Conservation (phyloP, 2,797 vertebrate genomes). For the Leucoraja ocellata region DNA sequence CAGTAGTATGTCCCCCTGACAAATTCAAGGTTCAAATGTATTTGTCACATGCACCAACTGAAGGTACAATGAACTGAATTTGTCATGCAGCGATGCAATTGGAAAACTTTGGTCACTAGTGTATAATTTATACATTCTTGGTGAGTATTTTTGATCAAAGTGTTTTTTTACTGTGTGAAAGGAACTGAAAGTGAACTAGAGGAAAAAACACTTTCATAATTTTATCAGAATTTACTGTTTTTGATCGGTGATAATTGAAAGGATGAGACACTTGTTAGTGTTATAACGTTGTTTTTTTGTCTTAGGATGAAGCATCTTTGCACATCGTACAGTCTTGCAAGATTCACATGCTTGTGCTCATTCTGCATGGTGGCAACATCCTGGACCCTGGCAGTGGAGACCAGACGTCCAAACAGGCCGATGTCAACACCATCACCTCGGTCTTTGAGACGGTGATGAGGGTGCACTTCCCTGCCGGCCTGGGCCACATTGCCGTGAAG, state of each 20-base stretch:
- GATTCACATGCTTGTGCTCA: constrained; percentile 83
- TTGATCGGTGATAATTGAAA: no score
- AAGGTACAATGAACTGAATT: no score
- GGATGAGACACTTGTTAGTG: no score
- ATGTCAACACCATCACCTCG: constrained; percentile 79
- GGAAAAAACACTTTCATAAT: not conserved
- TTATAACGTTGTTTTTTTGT: not conserved
- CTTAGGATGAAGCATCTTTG: constrained; percentile 71
- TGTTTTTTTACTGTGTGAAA: not conserved
- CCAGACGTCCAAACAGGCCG: constrained; percentile 85
- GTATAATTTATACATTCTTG: not conserved
- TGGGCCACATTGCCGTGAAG: constrained; percentile 82
- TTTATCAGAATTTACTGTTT: no score
- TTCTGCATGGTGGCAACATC: constrained; percentile 95
- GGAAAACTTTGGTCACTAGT: no score
- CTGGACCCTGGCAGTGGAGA: constrained; percentile 86
- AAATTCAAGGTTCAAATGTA: no score
- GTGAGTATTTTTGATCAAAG: not conserved
- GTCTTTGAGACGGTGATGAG: constrained; percentile 89
- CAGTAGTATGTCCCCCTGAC: not conserved
- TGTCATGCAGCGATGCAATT: no score
- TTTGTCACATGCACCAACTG: no score
- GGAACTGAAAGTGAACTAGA: not conserved
- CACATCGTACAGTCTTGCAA: constrained; percentile 73
- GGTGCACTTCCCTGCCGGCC: constrained; percentile 87